These are phyloP conservation scores for Myocastor coypus DNA, from an alignment of 2,113 vertebrate species.

Conservation along the genomic window DNA sequence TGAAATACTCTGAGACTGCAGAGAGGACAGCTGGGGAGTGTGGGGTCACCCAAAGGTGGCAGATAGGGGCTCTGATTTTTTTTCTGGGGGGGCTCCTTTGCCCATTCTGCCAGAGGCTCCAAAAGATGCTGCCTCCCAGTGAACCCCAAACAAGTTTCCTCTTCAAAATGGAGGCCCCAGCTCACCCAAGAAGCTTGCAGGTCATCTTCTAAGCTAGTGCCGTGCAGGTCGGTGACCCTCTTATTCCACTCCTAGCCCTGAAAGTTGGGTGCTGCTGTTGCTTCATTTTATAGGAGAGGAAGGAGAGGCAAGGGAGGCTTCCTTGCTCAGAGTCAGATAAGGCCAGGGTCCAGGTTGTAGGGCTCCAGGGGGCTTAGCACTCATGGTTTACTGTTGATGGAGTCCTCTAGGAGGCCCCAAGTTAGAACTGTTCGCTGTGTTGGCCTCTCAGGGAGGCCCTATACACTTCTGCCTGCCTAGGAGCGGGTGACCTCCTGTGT, in stretches of 20 bases:
- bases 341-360: background rate
- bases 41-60: background rate
- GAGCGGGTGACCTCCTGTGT: background rate
- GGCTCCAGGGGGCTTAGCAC: background rate
- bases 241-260: background rate
- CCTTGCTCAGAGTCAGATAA: fast-evolving
- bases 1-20: background rate
- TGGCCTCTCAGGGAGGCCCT: background rate
- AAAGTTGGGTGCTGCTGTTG: background rate
- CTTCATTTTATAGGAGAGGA: background rate
- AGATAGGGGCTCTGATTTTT: background rate
- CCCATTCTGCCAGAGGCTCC: background rate
- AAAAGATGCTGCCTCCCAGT: background rate
- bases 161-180: background rate
- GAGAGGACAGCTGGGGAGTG: background rate
- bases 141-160: background rate
- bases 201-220: background rate
- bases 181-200: background rate
- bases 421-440: background rate
- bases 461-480: too few species aligned
- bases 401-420: too few species aligned
- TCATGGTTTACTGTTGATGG: background rate
- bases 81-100: background rate
- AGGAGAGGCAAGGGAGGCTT: background rate
- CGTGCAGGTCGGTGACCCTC: fast-evolving